Evolutionary conservation across 2,888 invertebrate genomes (phyloP), one percentile per base, ranked within the genome.

Genomic region (Drosophila prostipennis): DNA sequence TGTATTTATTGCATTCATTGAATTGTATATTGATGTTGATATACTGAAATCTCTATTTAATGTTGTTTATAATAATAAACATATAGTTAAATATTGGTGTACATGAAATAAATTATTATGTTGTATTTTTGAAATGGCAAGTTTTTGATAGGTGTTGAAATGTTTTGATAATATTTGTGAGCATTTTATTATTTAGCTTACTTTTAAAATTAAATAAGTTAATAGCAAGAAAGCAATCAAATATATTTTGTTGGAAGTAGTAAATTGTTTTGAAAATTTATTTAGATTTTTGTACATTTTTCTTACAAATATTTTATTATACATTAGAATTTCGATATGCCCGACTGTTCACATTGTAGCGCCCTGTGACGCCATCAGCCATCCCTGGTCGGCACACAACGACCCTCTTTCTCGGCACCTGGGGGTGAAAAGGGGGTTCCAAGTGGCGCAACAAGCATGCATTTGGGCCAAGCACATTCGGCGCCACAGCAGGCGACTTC

Each of bases 401-500:
- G 46, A 60, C 36, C 23, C 43, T 42, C 6, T 32, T 14, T 34
- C 23, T 59, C 10, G 45, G 19, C 14, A 6, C 26, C 19, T 8
- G 16, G 1, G 16, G 34, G 6, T 48, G 14, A 8, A 32, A 29
- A 26, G 53, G 26, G 34, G 39, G 42, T 23, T 46, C 26, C 29
- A 29, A 29, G 10, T 57, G 67, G 79, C 81, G 87, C 84, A 84
- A 84, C 84, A 84, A 84, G 87, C 84, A 84, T 84, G 78, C 81
- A 58, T 53, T 52, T 56, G 45, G 46, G 23, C 36, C 23, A 23
- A 60, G 61, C 46, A 59, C 29, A 48, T 13, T 46, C 46, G 57
- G 29, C 48, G 46, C 43, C 57, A 45, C 58, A 64, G 19, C 58
- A 52, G 53, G 43, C 48, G 51, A 59, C 57, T 72, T 53, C 43